Evolutionary conservation across 2,797 vertebrate species (phyloP), one percentile per base, ranked within the genome.

Genomic region (Coregonus suidteri): DNA sequence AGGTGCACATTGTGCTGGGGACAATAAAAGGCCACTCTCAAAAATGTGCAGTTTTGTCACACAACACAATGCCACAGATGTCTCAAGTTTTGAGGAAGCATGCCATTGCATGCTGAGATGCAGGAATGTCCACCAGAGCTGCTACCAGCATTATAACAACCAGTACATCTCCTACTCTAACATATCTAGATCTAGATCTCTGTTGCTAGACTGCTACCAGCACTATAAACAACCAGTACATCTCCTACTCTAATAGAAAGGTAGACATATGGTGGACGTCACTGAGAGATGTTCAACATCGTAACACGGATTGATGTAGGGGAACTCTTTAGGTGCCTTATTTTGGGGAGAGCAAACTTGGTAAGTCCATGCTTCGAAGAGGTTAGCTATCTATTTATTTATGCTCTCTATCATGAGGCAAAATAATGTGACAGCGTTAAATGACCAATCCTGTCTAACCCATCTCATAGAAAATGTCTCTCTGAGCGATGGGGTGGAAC

Each of bases 401-500:
- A 77, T 65, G 73, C 77, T 87, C 79, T 84, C 89, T 86, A 84
- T 83, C 70, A 71, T 75, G 72, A 81, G 75, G 77, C 71, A 69
- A 89, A 88, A 85, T 77, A 91, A 89, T 86, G 82, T 89, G 91
- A 93, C 89, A 88, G 85, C 85, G 78, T 86, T 86, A 90, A 91
- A 92, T 89, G 86, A 91, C 88, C 87, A 87, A 85, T 88, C 77
- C 85, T 86, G 84, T 84, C 86, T 86, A 82, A 81, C 74, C 74
- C 59, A 79, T 90, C 84, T 72, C 83, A 72, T 82, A 80, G 68
- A 84, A 85, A 84, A 81, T 81, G 81, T 88, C 85, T 87, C 76
- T 79, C 62, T 82, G 90, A 92, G 83, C 89, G 90, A 93, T 89
- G 89, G 88, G 88, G 88, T 91, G 88, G 93, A 88, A 87, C 82